These are phyloP conservation scores for Drosophila anceps DNA, from an alignment of 2,888 invertebrate species.

Conservation along the genomic window DNA sequence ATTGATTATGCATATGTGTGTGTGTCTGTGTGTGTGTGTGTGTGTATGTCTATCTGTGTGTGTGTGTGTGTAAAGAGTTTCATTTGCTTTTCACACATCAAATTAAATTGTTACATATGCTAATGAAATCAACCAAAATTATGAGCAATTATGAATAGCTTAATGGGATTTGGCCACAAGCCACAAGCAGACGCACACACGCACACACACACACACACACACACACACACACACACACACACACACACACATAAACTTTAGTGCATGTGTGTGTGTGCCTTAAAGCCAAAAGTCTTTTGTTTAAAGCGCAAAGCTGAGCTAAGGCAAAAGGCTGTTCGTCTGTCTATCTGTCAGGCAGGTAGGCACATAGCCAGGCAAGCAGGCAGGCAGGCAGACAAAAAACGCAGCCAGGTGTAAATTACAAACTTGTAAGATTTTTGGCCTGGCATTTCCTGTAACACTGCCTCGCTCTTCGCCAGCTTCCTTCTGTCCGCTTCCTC, in stretches of 20 bases:
- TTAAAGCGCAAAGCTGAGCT: slow-evolving; percentile 21
- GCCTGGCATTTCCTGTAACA: slow-evolving; percentile 65
- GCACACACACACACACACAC: not conserved
- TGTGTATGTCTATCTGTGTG: slow-evolving; percentile 16
- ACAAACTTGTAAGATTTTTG: slow-evolving; percentile 73
- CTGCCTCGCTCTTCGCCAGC: not conserved
- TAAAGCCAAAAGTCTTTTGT: slow-evolving; percentile 25
- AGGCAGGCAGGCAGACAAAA: slow-evolving; percentile 36
- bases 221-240: not conserved
- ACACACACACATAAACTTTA: not conserved
- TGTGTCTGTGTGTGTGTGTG: slow-evolving; percentile 24
- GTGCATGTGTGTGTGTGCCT: slow-evolving; percentile 10
- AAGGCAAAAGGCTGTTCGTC: not conserved
- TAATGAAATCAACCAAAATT: slow-evolving; percentile 79
- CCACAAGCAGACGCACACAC: slow-evolving; percentile 13
- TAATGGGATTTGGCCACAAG: slow-evolving; percentile 61
- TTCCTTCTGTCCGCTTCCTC: not conserved
- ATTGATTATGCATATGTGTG: slow-evolving; percentile 76
- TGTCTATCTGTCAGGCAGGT: not conserved
- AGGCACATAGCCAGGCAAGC: not conserved
- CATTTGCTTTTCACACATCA: slow-evolving; percentile 68
- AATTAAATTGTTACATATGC: slow-evolving; percentile 77
- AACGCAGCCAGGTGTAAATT: slow-evolving; percentile 78
- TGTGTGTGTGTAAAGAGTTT: slow-evolving; percentile 24
- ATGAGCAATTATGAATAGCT: slow-evolving; percentile 78